Evolutionary conservation across 2,888 invertebrate genomes (phyloP).

Genomic region (Hemistola chrysoprasaria): DNA sequence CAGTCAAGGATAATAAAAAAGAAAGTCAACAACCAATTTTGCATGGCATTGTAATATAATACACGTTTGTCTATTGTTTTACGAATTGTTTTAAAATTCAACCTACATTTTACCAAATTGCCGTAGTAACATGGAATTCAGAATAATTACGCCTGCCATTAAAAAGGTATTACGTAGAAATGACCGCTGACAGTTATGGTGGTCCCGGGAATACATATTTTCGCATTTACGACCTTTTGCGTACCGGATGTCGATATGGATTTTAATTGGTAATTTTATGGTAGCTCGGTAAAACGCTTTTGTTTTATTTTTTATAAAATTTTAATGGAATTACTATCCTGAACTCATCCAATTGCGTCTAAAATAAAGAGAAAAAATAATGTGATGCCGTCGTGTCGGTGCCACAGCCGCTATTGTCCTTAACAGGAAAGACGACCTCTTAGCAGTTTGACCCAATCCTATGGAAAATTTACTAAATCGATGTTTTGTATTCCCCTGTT

Average conservation of each 20-base stretch:
- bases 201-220: conserved; percentile 21
- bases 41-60: too few species aligned
- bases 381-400: too few species aligned
- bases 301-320: conserved; percentile 4
- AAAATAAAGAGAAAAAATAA: too few species aligned
- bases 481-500: too few species aligned
- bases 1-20: too few species aligned
- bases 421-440: too few species aligned
- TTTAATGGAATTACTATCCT: background rate
- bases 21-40: too few species aligned
- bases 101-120: conserved; percentile 27
- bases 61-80: too few species aligned
- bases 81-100: conserved; percentile 11
- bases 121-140: conserved; percentile 31
- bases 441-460: too few species aligned
- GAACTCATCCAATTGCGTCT: too few species aligned
- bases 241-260: conserved; percentile 8
- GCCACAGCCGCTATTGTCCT: too few species aligned
- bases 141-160: conserved; percentile 42
- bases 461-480: too few species aligned
- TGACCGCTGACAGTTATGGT: conserved; percentile 26
- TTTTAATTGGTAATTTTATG: conserved; percentile 13
- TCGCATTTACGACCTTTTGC: conserved; percentile 21
- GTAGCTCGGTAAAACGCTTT: conserved; percentile 2
- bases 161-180: conserved; percentile 45